Base-by-base conservation (phyloP, 37 sponge, comb jelly and placozoan species). In the Axinella damicornis region DNA sequence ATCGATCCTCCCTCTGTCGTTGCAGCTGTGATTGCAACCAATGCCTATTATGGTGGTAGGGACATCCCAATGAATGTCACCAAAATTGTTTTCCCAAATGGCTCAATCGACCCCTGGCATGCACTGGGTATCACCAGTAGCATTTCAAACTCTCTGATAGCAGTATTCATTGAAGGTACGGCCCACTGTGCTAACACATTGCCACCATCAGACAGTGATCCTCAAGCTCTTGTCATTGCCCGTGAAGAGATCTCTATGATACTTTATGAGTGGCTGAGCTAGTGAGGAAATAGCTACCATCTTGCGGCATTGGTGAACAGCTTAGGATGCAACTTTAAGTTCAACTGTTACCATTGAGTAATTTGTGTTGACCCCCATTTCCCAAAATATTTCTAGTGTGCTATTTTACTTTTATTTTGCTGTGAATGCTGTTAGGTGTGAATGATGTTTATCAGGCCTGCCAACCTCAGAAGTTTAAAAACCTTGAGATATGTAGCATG, bases 111-210 rank as follows among this genome's bases (percentile, higher is more conserved):
- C 57, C 96, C 96, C 0, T 96, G 96, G 96, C 96, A 96, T 62
- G 92, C 86, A 40, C 90, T 93, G 39, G 79, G 96, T 18, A 56
- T 96, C 41, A 69, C 77, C 13, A 9, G 36, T 32, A 38, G 57
- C 62, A 53, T 72, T 54, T 57, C 71, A 5, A 41, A 34, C 0
- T 41, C 57, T 2, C 39, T 83, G 65, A 25, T n/a, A 2, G 80
- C 92, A 36, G 40, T 96, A 28, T 90, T 77, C 64, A 96, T 96
- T 35, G 53, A 79, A 1, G 96, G 96, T 11, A 96, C 96, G 21
- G 96, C 96, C 9, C 96, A 96, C 83, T 96, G 96, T 85, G 96
- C 96, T 34, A 93, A 96, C 92, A 96, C 93, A 94, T 96, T 93
- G 64, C 96, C 96, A 31, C 64, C 96, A 1, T 56, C 39, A 11